These are phyloP conservation scores for Terrapene triunguis DNA, from an alignment of 2,113 vertebrate species.

Conservation along the genomic window DNA sequence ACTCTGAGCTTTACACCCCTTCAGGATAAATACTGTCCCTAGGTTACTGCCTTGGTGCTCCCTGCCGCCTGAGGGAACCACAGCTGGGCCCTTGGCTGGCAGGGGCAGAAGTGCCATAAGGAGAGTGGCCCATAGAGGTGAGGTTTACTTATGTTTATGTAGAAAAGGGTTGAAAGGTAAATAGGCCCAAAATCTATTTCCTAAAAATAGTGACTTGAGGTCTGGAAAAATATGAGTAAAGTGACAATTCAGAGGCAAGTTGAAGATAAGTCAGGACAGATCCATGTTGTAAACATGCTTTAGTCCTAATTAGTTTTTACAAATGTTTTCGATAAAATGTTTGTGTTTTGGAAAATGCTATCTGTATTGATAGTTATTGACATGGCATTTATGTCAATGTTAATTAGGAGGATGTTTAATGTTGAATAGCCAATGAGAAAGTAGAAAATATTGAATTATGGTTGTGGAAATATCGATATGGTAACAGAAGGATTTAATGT, in stretches of 20 bases:
- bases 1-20: not conserved
- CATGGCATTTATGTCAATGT: not conserved
- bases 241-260: not conserved
- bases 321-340: too few species aligned
- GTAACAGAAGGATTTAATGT: not conserved
- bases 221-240: not conserved
- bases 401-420: not conserved
- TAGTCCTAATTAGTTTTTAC: not conserved
- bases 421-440: not conserved
- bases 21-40: not conserved
- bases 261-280: not conserved
- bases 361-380: not conserved
- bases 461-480: not conserved
- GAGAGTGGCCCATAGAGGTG: not conserved
- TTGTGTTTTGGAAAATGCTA: not conserved
- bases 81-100: not conserved
- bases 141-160: not conserved
- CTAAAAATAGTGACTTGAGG: not conserved
- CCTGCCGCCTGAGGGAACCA: too few species aligned
- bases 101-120: not conserved
- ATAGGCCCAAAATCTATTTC: not conserved
- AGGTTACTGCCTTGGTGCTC: too few species aligned
- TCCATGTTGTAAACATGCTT: not conserved
- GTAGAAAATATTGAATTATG: not conserved
- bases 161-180: not conserved